These are phyloP conservation scores for Oligia strigilis DNA, from an alignment of 2,888 invertebrate species.

Conservation along the genomic window DNA sequence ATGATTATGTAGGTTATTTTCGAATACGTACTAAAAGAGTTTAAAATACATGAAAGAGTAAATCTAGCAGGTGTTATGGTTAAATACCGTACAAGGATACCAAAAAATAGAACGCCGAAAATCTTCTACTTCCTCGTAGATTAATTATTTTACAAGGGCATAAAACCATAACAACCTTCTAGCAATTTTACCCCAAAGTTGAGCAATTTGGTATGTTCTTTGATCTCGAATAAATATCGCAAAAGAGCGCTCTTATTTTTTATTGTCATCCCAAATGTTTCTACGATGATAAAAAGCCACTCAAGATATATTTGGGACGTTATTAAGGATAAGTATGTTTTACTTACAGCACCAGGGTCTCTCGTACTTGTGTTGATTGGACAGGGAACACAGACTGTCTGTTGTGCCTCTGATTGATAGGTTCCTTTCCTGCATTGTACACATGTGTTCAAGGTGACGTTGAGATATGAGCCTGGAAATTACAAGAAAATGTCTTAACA, in stretches of 20 bases:
- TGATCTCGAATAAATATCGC: slow-evolving; percentile 53
- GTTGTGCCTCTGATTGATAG: slow-evolving; percentile 97
- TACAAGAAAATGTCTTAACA: slow-evolving; percentile 19
- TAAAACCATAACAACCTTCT: slow-evolving; percentile 21
- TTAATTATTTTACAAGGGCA: slow-evolving; percentile 20
- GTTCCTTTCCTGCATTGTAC: slow-evolving; percentile 96
- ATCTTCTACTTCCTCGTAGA: background rate
- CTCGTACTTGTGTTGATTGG: slow-evolving; percentile 97
- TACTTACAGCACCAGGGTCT: slow-evolving; percentile 94
- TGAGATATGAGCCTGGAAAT: slow-evolving; percentile 94
- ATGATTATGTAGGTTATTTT: background rate
- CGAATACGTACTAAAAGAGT: background rate
- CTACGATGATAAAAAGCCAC: slow-evolving; percentile 50
- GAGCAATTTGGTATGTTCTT: slow-evolving; percentile 45
- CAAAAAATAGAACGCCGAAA: background rate
- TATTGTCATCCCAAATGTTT: slow-evolving; percentile 57
- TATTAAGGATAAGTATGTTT: slow-evolving; percentile 49
- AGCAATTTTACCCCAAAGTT: slow-evolving; percentile 41
- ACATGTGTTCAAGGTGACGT: slow-evolving; percentile 96
- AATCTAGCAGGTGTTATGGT: background rate
- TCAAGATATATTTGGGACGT: slow-evolving; percentile 43
- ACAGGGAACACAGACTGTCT: slow-evolving; percentile 96
- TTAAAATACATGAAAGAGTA: background rate
- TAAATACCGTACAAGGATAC: background rate
- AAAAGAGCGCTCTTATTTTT: slow-evolving; percentile 46